Evolutionary conservation across 2,888 invertebrate genomes (phyloP).

Genomic region (Orchestes rusci): DNA sequence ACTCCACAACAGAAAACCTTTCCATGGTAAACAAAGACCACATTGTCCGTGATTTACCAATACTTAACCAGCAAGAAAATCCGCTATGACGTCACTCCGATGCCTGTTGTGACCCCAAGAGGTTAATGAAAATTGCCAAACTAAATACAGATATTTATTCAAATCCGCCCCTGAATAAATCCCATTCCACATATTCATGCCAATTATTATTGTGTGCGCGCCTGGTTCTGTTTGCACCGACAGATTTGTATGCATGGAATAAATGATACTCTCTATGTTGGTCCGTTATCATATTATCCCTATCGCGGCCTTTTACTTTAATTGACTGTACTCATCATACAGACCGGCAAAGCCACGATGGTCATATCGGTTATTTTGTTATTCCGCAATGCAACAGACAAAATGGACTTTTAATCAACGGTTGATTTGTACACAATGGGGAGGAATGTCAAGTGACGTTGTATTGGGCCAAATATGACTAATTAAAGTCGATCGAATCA

Average conservation of each 20-base stretch:
- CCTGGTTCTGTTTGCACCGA: conserved; percentile 26
- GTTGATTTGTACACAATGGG: conserved; percentile 23
- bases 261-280: conserved; percentile 37
- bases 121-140: no score
- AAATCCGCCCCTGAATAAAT: conserved; percentile 7
- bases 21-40: no score
- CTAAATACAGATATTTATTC: no score
- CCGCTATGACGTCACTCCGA: no score
- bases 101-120: no score
- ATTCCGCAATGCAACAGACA: conserved; percentile 17
- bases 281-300: conserved; percentile 33
- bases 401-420: conserved; percentile 24
- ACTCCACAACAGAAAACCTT: no score
- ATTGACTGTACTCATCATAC: conserved; percentile 36
- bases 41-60: no score
- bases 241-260: conserved; percentile 45
- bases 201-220: conserved; percentile 44
- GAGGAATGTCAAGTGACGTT: neutral
- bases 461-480: no score
- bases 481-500: neutral
- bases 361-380: conserved; percentile 19
- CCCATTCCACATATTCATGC: conserved; percentile 31
- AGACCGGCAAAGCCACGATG: conserved; percentile 2
- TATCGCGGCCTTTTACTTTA: conserved; percentile 35
- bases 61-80: no score